A percentile compares a stretch with the other conserved stretches of the same genome.
Conservation (phyloP, 2,113 vertebrate species). For the Sylvicapra grimmia region DNA sequence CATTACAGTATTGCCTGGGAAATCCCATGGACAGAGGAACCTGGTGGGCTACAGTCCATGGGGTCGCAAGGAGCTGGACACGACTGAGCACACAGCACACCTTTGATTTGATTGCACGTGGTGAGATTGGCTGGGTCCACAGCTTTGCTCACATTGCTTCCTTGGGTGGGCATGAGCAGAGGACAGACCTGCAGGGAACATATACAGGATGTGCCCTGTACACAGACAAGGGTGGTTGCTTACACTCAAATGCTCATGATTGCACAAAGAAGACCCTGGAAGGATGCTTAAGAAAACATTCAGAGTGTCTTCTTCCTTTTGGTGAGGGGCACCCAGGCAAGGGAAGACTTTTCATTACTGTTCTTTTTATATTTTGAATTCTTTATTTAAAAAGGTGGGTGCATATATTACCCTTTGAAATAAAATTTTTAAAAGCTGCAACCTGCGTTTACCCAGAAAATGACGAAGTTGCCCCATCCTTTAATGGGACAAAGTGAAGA, state of each 20-base stretch:
- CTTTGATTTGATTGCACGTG: background rate
- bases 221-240: background rate
- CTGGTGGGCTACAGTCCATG: background rate
- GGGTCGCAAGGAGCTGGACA: background rate
- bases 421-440: background rate
- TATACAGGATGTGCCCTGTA: background rate
- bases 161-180: background rate
- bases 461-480: background rate
- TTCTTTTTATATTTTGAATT: background rate
- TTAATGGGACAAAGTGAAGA: background rate
- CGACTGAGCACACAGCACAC: background rate
- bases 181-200: accelerated
- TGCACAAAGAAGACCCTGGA: background rate
- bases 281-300: background rate
- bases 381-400: background rate
- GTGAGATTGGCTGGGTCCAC: background rate
- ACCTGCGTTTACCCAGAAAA: background rate
- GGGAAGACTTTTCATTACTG: background rate
- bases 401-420: background rate
- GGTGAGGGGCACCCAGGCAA: background rate
- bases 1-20: background rate
- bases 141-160: background rate
- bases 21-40: background rate
- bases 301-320: background rate
- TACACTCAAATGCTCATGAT: background rate